Evolutionary conservation across 2,888 invertebrate genomes (phyloP).

Genomic region (Aphidius colemani): DNA sequence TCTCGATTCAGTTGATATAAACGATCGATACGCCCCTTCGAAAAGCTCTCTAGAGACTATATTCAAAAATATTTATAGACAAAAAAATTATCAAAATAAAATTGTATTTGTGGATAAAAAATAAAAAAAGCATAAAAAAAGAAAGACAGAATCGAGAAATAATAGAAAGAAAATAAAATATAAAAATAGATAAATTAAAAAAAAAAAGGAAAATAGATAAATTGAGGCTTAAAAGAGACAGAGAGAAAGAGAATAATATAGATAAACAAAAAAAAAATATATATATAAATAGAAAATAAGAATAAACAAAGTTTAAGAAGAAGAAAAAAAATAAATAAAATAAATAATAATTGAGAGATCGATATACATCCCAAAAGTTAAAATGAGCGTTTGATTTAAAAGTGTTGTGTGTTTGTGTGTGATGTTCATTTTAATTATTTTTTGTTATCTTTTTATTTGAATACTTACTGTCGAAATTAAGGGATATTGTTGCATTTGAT

Average conservation of each 20-base stretch:
- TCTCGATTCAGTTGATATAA: slow-evolving; percentile 23
- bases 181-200: slow-evolving; percentile 28
- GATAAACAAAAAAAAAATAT: slow-evolving; percentile 26
- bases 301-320: slow-evolving; percentile 32
- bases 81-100: slow-evolving; percentile 25
- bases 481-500: slow-evolving; percentile 94
- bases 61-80: slow-evolving; percentile 23
- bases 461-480: slow-evolving; percentile 97
- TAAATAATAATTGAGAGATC: slow-evolving; percentile 41
- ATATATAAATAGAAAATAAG: slow-evolving; percentile 14
- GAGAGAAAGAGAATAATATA: slow-evolving; percentile 16
- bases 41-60: slow-evolving; percentile 33
- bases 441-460: slow-evolving; percentile 11
- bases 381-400: slow-evolving; percentile 19
- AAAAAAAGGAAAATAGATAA: slow-evolving; percentile 20
- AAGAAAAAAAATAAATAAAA: slow-evolving; percentile 32
- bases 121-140: slow-evolving; percentile 20
- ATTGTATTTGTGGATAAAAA: slow-evolving; percentile 29
- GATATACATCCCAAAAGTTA: slow-evolving; percentile 54
- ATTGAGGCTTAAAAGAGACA: slow-evolving; percentile 1
- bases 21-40: slow-evolving; percentile 48
- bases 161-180: slow-evolving; percentile 28
- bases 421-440: slow-evolving; percentile 4
- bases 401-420: slow-evolving; percentile 15
- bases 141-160: slow-evolving; percentile 34